Conservation (phyloP, 2,888 invertebrate genomes). For the Himalopsyche japonica region DNA sequence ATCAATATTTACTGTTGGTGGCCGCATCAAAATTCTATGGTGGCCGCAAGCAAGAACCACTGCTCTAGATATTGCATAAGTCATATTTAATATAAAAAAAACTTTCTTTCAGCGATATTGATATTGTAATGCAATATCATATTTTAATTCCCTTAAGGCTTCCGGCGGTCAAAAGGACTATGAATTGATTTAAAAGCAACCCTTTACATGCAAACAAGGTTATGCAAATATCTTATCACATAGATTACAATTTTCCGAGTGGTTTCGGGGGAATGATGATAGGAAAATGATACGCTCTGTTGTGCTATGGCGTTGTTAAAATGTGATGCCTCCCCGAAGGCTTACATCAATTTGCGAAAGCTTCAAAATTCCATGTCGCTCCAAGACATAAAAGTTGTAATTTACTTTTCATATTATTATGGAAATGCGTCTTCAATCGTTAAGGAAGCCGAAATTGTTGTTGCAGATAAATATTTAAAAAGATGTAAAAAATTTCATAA, state of each 20-base stretch:
- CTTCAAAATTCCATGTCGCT: neutral
- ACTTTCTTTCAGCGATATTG: neutral
- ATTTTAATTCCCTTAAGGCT: neutral
- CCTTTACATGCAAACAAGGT: neutral
- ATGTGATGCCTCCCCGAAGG: neutral
- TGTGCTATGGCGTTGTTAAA: neutral
- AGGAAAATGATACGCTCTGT: neutral
- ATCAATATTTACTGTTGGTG: too few species aligned
- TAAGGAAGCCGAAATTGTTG: too few species aligned
- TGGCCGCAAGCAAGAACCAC: too few species aligned
- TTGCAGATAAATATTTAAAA: too few species aligned
- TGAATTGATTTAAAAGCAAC: neutral
- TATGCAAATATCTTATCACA: neutral
- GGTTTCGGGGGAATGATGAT: neutral
- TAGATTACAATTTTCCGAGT: neutral
- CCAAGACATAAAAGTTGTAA: neutral
- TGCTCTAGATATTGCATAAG: too few species aligned
- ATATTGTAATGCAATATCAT: neutral
- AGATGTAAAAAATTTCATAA: too few species aligned
- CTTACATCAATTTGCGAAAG: neutral
- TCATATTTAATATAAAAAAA: neutral
- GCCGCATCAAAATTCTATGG: too few species aligned
- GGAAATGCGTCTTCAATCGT: too few species aligned
- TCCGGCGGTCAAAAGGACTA: neutral
- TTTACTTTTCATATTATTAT: too few species aligned